Conservation (phyloP, 2,888 invertebrate genomes). For the Hoplodrina ambigua region DNA sequence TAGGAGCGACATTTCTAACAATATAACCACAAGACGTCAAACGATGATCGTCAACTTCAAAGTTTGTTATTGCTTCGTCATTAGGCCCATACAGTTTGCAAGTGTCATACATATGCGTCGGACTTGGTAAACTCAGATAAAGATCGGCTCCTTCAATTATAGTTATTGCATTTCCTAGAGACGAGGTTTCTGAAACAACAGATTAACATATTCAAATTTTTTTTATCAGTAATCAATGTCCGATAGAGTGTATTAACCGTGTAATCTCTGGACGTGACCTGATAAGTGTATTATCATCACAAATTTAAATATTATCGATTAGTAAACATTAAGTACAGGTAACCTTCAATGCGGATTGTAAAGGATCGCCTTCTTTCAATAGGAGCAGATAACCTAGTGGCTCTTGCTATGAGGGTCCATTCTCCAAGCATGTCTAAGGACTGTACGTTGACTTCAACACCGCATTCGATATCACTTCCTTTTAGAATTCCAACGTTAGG, state of each 20-base stretch:
- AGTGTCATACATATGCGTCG: slow-evolving; percentile 68
- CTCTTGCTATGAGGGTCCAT: slow-evolving; percentile 79
- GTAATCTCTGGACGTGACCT: slow-evolving; percentile 80
- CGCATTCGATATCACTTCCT: slow-evolving; percentile 69
- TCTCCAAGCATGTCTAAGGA: slow-evolving; percentile 73
- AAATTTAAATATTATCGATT: slow-evolving; percentile 66
- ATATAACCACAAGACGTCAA: slow-evolving; percentile 74
- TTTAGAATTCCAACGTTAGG: slow-evolving; percentile 69
- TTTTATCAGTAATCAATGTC: slow-evolving; percentile 54
- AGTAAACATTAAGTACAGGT: background rate
- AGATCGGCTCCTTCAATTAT: slow-evolving; percentile 76
- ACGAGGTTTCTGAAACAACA: slow-evolving; percentile 44
- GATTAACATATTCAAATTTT: slow-evolving; percentile 31
- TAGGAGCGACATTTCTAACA: slow-evolving; percentile 63
- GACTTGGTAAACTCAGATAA: slow-evolving; percentile 72
- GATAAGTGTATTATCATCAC: slow-evolving; percentile 70
- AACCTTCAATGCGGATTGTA: slow-evolving; percentile 80
- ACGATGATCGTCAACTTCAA: slow-evolving; percentile 65
- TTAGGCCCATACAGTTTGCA: slow-evolving; percentile 75
- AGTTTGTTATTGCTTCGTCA: slow-evolving; percentile 49
- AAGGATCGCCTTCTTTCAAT: slow-evolving; percentile 78
- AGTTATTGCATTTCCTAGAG: slow-evolving; percentile 44
- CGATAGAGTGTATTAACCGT: slow-evolving; percentile 59
- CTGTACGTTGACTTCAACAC: slow-evolving; percentile 68
- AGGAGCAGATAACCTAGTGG: slow-evolving; percentile 50